phyloP scores from a whole-genome alignment of 2,888 invertebrate species.

The Macrosiphum euphorbiae region DNA sequence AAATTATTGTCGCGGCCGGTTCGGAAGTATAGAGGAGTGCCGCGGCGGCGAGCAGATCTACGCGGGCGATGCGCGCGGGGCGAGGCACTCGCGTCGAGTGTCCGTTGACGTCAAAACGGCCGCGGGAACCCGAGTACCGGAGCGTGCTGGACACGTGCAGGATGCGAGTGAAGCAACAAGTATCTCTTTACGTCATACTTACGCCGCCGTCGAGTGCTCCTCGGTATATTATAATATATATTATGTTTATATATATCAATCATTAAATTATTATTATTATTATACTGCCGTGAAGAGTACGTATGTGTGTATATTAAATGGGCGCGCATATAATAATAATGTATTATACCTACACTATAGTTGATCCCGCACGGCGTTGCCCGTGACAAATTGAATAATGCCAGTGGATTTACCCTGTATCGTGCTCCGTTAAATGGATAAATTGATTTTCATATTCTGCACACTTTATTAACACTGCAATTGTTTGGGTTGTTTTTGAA shows the following conservation, averaged over 20 bases:
- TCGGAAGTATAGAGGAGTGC: neutral
- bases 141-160: conserved; percentile 62
- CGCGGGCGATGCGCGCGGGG: neutral
- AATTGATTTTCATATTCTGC: too few relatives aligned
- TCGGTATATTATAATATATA: neutral
- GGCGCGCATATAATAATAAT: neutral
- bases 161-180: conserved; percentile 46
- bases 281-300: neutral
- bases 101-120: conserved; percentile 59
- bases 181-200: conserved; percentile 48
- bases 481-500: too few relatives aligned
- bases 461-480: too few relatives aligned
- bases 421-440: too few relatives aligned
- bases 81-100: conserved; percentile 42
- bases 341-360: too few relatives aligned
- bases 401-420: too few relatives aligned
- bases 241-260: neutral
- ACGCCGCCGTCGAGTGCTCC: neutral
- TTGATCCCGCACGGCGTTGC: too few relatives aligned
- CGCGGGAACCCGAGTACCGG: conserved; percentile 36
- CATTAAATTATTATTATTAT: neutral
- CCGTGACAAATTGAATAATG: too few relatives aligned
- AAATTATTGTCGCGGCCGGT: neutral
- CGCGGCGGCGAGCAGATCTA: too few relatives aligned
- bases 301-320: neutral